Evolutionary conservation across 1,140 invertebrate species (phyloP).

Genomic region (Helicoverpa zea): DNA sequence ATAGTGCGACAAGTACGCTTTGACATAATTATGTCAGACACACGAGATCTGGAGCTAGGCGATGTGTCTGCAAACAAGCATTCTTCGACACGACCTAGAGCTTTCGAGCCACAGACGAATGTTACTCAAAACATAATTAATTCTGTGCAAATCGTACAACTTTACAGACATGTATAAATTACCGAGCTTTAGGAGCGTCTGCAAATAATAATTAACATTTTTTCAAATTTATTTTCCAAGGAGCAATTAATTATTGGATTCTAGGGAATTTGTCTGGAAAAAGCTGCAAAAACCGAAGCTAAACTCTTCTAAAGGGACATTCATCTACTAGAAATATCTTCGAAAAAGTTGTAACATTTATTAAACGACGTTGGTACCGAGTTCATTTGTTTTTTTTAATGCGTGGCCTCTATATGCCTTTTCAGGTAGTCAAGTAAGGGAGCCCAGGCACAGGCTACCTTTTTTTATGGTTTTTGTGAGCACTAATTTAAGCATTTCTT

Average conservation of each 20-base stretch:
- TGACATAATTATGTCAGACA: constrained; percentile 43
- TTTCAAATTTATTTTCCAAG: too few relatives aligned
- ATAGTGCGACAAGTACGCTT: constrained; percentile 30
- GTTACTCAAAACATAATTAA: background rate
- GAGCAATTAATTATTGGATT: too few relatives aligned
- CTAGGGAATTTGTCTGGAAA: too few relatives aligned
- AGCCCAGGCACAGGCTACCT: background rate
- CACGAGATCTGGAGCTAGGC: background rate
- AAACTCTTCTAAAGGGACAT: too few relatives aligned
- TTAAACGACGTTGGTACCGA: background rate
- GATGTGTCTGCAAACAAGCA: constrained; percentile 7
- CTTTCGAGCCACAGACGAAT: background rate
- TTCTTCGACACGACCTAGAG: background rate
- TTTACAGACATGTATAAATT: too few relatives aligned
- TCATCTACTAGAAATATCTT: background rate
- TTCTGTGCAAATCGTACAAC: too few relatives aligned
- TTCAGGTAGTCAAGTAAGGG: constrained; percentile 21
- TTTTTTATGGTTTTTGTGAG: constrained; percentile 17
- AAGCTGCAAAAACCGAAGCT: too few relatives aligned
- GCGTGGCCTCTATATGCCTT: constrained; percentile 1
- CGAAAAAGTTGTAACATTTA: background rate
- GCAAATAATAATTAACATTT: too few relatives aligned
- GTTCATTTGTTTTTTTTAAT: constrained; percentile 7
- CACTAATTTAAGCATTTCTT: constrained; percentile 9
- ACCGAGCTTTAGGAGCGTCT: too few relatives aligned